These are phyloP conservation scores for Troides helena DNA, from an alignment of 2,888 invertebrate genomes.

Conservation along the genomic window DNA sequence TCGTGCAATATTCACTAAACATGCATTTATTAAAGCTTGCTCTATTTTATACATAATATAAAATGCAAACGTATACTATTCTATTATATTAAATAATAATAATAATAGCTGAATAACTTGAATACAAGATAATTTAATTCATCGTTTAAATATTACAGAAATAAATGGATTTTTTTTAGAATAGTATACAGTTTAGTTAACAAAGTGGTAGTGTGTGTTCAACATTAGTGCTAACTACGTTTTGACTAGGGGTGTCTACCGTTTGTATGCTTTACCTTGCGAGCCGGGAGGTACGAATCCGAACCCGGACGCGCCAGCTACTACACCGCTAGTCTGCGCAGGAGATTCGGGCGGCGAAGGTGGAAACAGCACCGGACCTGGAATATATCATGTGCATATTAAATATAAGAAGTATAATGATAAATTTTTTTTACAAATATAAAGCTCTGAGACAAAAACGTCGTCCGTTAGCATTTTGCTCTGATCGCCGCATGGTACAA, in stretches of 20 bases:
- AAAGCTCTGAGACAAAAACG: too few relatives aligned
- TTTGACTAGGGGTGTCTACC: slow-evolving; percentile 60
- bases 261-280: slow-evolving; percentile 80
- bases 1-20: slow-evolving; percentile 52
- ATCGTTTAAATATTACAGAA: not conserved
- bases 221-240: slow-evolving; percentile 64
- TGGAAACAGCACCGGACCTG: slow-evolving; percentile 91
- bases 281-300: slow-evolving; percentile 90
- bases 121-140: not conserved
- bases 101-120: not conserved
- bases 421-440: too few relatives aligned
- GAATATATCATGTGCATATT: slow-evolving; percentile 37
- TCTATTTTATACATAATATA: slow-evolving; percentile 44
- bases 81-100: slow-evolving; percentile 8
- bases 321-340: slow-evolving; percentile 88
- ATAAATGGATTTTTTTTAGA: not conserved
- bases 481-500: too few relatives aligned
- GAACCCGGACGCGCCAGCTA: slow-evolving; percentile 90
- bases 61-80: slow-evolving; percentile 56
- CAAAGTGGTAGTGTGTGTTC: slow-evolving; percentile 28
- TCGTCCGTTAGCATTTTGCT: too few relatives aligned
- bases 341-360: slow-evolving; percentile 84
- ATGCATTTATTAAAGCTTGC: slow-evolving; percentile 55
- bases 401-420: too few relatives aligned
- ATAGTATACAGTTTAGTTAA: slow-evolving; percentile 24